Conservation (phyloP, 2,113 vertebrate species). For the Podilymbus podiceps region DNA sequence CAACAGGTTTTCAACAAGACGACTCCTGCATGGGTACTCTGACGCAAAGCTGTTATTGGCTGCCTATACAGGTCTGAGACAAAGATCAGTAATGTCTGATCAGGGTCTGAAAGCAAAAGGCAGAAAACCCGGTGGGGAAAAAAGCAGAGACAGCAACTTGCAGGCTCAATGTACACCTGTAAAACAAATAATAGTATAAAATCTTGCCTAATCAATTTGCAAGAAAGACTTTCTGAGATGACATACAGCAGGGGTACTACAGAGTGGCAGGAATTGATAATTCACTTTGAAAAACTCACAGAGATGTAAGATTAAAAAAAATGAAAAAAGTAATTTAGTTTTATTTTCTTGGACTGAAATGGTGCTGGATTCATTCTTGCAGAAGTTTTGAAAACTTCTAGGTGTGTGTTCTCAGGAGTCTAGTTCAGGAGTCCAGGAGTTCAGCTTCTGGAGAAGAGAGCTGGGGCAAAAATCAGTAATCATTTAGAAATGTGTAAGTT, state of each 20-base stretch:
- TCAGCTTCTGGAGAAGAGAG: not conserved
- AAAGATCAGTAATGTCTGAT: not conserved
- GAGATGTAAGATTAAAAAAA: not conserved
- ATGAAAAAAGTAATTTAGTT: not conserved
- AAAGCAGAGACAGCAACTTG: not conserved
- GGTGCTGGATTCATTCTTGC: not conserved
- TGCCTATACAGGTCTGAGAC: not conserved
- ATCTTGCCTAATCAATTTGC: not conserved
- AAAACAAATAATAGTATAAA: not conserved
- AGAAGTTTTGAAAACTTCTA: not conserved
- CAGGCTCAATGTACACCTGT: not conserved
- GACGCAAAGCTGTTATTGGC: not conserved
- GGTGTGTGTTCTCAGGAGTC: not conserved
- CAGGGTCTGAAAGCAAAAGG: not conserved
- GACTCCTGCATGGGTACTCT: not conserved
- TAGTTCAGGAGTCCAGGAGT: not conserved
- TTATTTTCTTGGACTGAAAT: not conserved
- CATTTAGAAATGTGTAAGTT: not conserved
- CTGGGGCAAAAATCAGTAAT: not conserved
- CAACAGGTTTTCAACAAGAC: not conserved
- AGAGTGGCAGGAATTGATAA: not conserved
- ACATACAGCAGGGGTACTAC: not conserved
- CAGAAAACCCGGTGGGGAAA: not conserved
- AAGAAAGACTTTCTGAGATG: not conserved
- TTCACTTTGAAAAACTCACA: not conserved